These are phyloP conservation scores for Ranitomeya imitator DNA, from an alignment of 2,113 vertebrate genomes.

Conservation along the genomic window DNA sequence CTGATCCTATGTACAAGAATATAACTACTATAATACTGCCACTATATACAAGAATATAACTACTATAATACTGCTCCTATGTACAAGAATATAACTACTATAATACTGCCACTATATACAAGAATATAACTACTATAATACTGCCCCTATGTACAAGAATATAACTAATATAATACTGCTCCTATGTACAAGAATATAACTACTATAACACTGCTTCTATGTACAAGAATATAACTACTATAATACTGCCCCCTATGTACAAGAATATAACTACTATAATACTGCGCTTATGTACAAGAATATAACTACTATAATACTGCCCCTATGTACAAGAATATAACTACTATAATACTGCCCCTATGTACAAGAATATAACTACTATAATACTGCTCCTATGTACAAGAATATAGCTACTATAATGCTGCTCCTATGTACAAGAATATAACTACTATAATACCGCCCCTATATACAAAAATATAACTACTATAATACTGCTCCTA, in stretches of 20 bases:
- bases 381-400: neutral
- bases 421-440: neutral
- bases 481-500: slow-evolving; percentile 7
- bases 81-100: slow-evolving; percentile 9
- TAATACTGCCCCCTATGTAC: neutral
- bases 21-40: slow-evolving; percentile 3
- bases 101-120: neutral
- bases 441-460: neutral
- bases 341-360: slow-evolving; percentile 12
- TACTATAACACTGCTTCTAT: slow-evolving; percentile 6
- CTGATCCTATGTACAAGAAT: neutral
- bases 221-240: slow-evolving; percentile 12
- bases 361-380: slow-evolving; percentile 6
- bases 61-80: slow-evolving; percentile 11
- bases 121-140: neutral
- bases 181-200: too few relatives aligned
- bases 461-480: too few relatives aligned
- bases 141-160: slow-evolving; percentile 1
- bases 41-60: slow-evolving; percentile 6
- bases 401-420: neutral
- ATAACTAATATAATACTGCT: neutral
- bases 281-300: neutral
- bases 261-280: neutral
- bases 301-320: neutral
- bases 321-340: too few relatives aligned